A percentile compares a stretch with the other conserved stretches of the same genome.
Conservation (phyloP, 2,888 invertebrate species). For the Cheilosia vulpina region DNA sequence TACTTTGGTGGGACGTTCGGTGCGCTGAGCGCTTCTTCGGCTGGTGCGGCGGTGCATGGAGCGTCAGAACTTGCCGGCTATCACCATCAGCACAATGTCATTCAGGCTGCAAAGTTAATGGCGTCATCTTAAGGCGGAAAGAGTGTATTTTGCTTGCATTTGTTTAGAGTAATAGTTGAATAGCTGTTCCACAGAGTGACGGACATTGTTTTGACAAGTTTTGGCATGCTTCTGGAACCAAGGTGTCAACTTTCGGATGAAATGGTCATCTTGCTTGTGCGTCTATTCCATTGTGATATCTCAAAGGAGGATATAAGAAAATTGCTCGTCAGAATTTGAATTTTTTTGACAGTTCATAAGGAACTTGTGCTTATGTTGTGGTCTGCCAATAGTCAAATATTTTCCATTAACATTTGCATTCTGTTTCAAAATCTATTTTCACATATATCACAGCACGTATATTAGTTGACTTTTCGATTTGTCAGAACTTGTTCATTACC, state of each 20-base stretch:
- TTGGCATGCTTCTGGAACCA: neutral
- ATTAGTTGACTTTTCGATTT: neutral
- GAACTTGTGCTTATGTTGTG: no score
- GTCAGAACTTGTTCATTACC: neutral
- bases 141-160: slow-evolving; percentile 4
- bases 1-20: slow-evolving; percentile 83
- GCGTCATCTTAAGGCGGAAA: slow-evolving; percentile 88
- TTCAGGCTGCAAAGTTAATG: slow-evolving; percentile 92
- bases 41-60: slow-evolving; percentile 78
- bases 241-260: no score
- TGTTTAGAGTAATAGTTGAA: neutral
- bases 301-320: no score
- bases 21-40: slow-evolving; percentile 79
- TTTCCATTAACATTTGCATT: no score
- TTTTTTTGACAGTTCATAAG: no score
- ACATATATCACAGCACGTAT: neutral
- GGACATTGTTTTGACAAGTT: neutral
- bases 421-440: no score
- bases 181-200: neutral
- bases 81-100: slow-evolving; percentile 93
- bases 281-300: no score
- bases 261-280: no score
- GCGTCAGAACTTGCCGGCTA: slow-evolving; percentile 88
- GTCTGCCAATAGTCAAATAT: no score
- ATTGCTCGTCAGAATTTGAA: no score